Base-by-base conservation (phyloP, 1,140 invertebrate species). In the Cyclargus thomasi region DNA sequence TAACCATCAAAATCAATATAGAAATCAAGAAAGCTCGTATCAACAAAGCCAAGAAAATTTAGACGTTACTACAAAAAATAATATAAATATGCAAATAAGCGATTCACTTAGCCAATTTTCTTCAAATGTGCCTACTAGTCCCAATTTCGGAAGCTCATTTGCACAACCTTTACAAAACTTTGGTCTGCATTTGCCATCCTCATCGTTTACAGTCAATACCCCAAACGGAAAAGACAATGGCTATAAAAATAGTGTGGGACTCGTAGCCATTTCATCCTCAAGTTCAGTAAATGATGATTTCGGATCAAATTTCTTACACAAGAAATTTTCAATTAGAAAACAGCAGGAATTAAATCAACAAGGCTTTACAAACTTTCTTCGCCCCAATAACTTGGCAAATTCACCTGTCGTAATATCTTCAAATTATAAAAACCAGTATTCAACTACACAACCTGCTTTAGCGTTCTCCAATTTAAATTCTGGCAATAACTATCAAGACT, bases 301-400 rank as follows among this genome's bases (percentile, higher is more conserved):
- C 17, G n/a, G 18, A 20, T 20, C 55, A 20, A 21, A 59, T 10
- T 59, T 59, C 18, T 59, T 59, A 20, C 55, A 59, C 14, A 59
- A 59, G 55, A 18, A 59, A 21, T 59, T 21, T 59, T 20, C 55
- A 0, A 18, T 59, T n/a, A 59, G 18, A 59, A 18, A 21, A 11
- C 55, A 59, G 18, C 55, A 59, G 20, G n/a, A 59, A 21, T 18
- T 59, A 20, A 59, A 59, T 59, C 55, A 20, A 22, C 55, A 59
- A 20, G 17, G 10, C 2, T 59, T 59, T 20, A 11, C 55, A 59
- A 20, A 59, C 18, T 18, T 20, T 21, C 18, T 59, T 16, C 10
- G 14, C 0, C 14, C 39, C 10, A 47, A 47, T 11, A 47, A 47
- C 14, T 2, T 47, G 10, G 39, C 39, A 11, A 47, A 47, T 47